A percentile compares a stretch with the other conserved stretches of the same genome.
phyloP scores from a whole-genome alignment of 2,113 vertebrate species.

The Ophiodon elongatus region DNA sequence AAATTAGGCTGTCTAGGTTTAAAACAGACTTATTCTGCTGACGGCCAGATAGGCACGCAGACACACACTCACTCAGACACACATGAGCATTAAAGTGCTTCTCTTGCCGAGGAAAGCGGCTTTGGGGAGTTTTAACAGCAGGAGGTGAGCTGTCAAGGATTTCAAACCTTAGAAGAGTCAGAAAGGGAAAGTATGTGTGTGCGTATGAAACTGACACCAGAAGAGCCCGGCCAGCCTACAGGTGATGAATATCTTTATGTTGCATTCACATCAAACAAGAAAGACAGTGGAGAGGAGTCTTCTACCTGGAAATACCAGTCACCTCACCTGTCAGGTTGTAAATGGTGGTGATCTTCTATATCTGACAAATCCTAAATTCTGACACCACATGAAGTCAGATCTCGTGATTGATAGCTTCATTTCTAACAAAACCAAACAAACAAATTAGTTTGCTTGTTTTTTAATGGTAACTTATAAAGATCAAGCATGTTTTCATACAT shows the following conservation, averaged over 20 bases:
- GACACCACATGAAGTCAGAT: background rate
- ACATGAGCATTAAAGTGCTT: constrained; percentile 54
- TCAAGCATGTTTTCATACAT: background rate
- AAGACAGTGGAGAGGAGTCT: constrained; percentile 19
- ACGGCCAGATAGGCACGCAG: constrained; percentile 35
- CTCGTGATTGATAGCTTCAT: background rate
- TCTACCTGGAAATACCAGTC: constrained; percentile 28
- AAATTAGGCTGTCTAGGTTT: constrained; percentile 28
- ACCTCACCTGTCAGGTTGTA: constrained; percentile 26
- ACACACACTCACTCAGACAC: constrained; percentile 46
- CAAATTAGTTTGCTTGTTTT: background rate
- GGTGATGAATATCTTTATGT: constrained; percentile 48
- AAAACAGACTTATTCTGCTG: constrained; percentile 53
- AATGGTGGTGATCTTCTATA: constrained; percentile 18
- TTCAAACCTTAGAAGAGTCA: constrained; percentile 50
- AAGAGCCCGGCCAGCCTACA: constrained; percentile 30
- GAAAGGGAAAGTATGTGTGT: constrained; percentile 30
- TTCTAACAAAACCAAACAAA: background rate
- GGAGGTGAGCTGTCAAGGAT: constrained; percentile 63
- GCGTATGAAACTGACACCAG: constrained; percentile 20
- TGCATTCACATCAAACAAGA: constrained; percentile 35
- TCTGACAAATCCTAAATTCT: background rate
- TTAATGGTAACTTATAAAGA: background rate
- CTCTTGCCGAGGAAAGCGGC: constrained; percentile 59
- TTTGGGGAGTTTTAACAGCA: constrained; percentile 66